phyloP scores from a whole-genome alignment of 2,888 invertebrate species.

The Ichneumon xanthorius region DNA sequence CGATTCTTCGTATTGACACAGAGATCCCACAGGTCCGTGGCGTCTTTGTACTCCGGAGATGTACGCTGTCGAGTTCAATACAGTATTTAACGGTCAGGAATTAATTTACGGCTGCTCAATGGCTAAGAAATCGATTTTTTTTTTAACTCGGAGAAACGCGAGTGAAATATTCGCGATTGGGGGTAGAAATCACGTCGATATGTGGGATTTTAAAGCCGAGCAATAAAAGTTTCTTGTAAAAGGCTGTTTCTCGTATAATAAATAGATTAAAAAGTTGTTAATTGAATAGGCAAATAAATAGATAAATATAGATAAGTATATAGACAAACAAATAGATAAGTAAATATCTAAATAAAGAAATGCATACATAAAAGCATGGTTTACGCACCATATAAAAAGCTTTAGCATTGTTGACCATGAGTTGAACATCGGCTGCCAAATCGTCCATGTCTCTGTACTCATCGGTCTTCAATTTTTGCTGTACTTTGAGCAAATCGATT shows the following conservation, averaged over 20 bases:
- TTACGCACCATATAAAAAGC: slow-evolving; percentile 93
- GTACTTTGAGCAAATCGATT: slow-evolving; percentile 97
- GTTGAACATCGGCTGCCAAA: slow-evolving; percentile 94
- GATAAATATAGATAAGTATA: not conserved
- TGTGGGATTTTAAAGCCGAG: no score
- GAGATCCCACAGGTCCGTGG: slow-evolving; percentile 94
- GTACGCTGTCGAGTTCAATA: slow-evolving; percentile 86
- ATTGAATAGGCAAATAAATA: no score
- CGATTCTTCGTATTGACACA: slow-evolving; percentile 88
- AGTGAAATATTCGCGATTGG: no score
- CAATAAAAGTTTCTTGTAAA: not conserved
- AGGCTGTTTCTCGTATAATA: not conserved
- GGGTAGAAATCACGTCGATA: no score
- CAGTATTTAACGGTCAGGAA: not conserved
- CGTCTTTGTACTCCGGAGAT: slow-evolving; percentile 95
- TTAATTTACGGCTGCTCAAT: no score
- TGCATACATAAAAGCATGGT: not conserved
- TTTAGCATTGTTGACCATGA: slow-evolving; percentile 97
- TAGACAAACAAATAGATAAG: not conserved
- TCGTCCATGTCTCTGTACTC: slow-evolving; percentile 98
- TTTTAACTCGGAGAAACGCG: no score
- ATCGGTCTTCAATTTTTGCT: slow-evolving; percentile 98
- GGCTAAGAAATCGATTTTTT: no score
- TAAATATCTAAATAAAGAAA: no score
- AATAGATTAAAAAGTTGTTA: not conserved